Evolutionary conservation across 2,888 invertebrate species (phyloP), one percentile per base, ranked within the genome.

Genomic region (Bellardia bayeri): DNA sequence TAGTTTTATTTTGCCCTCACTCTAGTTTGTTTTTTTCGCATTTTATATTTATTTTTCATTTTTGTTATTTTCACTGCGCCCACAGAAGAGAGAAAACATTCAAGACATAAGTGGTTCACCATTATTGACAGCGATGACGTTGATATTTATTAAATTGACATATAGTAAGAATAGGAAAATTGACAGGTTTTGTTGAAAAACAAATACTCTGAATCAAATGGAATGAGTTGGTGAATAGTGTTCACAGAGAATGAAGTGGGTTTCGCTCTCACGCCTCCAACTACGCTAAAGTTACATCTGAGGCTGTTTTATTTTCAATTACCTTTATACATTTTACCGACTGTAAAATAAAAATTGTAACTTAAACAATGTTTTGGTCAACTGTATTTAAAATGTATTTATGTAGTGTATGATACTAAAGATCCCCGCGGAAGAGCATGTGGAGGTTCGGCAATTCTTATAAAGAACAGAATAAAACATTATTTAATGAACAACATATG

Each of bases 111-210:
- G 69, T 80, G 56, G 71, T 80, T 72, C 58, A 80, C 16, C 80
- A 54, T 58, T 81, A 71, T 83, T 84, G 88, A 80, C 81, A 88
- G 61, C 56, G 45, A 66, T 72, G 76, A 83, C 76, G 61, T 82
- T 88, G 86, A 84, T 81, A 88, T 76, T 81, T 84, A 86, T 79
- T 79, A 66, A 88, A 88, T 86, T 82, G 76, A 78, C 51, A 56
- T 42, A 14, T 13, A 42, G 51, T 33, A 30, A 45, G 49, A 74
- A 74, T 45, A 11, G 63, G 72, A 64, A 64, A 30, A 13, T 4
- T 51, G 61, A 23, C 75, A 82, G 16, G 49, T 61, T 69, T 40
- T 40, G 58, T 82, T 51, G 14, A 72, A 71, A 23, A 23, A 23
- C 0, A 23, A 23, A 23, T 23, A 14, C 23, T n/a, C 5, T 30